phyloP scores from a whole-genome alignment of 2,888 invertebrate species.

The Hydropsyche betteni region DNA sequence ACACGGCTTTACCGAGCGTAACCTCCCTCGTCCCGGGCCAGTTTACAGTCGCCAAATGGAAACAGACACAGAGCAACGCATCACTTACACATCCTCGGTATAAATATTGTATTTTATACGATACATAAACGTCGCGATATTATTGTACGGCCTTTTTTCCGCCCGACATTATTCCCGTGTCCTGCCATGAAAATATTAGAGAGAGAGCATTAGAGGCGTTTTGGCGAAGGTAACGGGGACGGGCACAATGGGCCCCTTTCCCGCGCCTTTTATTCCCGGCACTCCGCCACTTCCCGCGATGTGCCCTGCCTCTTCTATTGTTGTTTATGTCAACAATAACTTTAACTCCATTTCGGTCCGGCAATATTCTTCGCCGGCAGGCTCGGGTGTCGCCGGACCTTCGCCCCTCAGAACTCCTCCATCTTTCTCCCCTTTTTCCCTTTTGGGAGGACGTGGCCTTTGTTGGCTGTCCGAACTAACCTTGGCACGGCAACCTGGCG shows the following conservation, averaged over 20 bases:
- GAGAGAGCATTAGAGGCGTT: constrained; percentile 36
- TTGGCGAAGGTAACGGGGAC: constrained; percentile 33
- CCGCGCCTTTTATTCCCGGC: constrained; percentile 45
- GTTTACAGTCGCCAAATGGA: constrained; percentile 31
- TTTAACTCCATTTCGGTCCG: constrained; percentile 51
- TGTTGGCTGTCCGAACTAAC: not conserved
- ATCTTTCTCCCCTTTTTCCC: constrained; percentile 7
- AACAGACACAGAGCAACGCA: not conserved
- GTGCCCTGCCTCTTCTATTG: constrained; percentile 50
- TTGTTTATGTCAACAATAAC: constrained; percentile 52
- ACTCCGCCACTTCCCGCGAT: constrained; percentile 44
- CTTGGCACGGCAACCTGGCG: constrained; percentile 36
- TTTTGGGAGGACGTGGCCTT: not conserved
- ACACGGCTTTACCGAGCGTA: constrained; percentile 19
- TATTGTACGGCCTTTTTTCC: constrained; percentile 20
- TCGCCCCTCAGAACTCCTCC: not conserved
- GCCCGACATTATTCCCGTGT: constrained; percentile 2
- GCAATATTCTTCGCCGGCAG: constrained; percentile 42
- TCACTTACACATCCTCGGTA: not conserved
- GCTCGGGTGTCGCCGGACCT: constrained; percentile 18
- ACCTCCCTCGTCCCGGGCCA: not conserved
- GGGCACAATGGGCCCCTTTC: constrained; percentile 40
- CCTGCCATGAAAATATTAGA: constrained; percentile 33
- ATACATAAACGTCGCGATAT: not conserved
- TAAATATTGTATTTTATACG: too few species aligned